Evolutionary conservation across 1,140 invertebrate species (phyloP).

Genomic region (Lordiphosa stackelbergi): DNA sequence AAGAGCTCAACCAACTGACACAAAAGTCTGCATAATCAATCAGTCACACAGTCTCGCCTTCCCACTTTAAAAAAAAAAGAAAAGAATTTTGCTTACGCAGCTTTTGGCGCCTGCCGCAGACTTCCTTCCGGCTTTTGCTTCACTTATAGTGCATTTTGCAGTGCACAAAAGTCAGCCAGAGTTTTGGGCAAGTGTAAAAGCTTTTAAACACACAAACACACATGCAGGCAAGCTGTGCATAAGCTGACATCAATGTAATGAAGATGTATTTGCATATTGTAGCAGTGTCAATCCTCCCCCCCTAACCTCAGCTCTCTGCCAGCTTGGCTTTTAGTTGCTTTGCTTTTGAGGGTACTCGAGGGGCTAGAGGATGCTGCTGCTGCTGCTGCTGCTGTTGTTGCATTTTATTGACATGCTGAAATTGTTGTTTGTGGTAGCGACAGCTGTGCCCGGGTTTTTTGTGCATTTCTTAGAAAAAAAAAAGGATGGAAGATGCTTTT

Average conservation of each 20-base stretch:
- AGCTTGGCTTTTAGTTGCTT: constrained; percentile 47
- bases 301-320: background rate
- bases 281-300: constrained; percentile 56
- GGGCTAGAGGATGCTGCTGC: constrained; percentile 24
- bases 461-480: constrained; percentile 43
- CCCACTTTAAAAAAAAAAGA: constrained; percentile 17
- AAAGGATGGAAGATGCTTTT: constrained; percentile 9
- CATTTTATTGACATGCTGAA: constrained; percentile 61
- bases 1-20: constrained; percentile 61
- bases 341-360: constrained; percentile 58
- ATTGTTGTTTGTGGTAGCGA: constrained; percentile 18
- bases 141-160: constrained; percentile 15
- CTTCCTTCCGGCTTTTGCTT: constrained; percentile 42
- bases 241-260: constrained; percentile 75
- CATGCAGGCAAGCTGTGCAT: constrained; percentile 52
- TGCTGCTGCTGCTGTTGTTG: constrained; percentile 23
- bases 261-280: constrained; percentile 76
- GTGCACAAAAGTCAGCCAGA: constrained; percentile 57
- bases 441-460: constrained; percentile 44
- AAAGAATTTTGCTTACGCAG: constrained; percentile 61
- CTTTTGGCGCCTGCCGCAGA: constrained; percentile 58
- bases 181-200: constrained; percentile 71
- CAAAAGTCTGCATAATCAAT: constrained; percentile 75
- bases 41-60: constrained; percentile 32
- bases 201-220: constrained; percentile 67